Percentiles rank a stretch among this genome's conserved stretches.
These are phyloP conservation scores for Melikaiella ostensackeni DNA, from an alignment of 2,888 invertebrate species.

Conservation along the genomic window DNA sequence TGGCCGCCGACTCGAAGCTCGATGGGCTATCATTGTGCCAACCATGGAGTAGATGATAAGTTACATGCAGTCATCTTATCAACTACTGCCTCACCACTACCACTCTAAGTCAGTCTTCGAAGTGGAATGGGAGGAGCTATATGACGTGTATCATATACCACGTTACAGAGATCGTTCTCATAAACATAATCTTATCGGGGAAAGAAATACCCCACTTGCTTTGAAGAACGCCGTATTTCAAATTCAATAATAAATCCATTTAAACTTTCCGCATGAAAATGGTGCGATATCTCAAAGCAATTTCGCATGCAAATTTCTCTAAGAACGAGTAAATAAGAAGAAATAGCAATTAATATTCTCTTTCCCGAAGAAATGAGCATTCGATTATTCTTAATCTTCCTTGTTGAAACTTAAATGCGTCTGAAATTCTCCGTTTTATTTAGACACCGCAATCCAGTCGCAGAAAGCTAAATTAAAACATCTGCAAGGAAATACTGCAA, in stretches of 20 bases:
- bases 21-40: too few relatives aligned
- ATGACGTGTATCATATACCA: too few relatives aligned
- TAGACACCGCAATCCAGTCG: neutral
- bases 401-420: neutral
- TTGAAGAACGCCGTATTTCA: neutral
- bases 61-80: too few relatives aligned
- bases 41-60: too few relatives aligned
- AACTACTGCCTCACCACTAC: too few relatives aligned
- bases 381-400: neutral
- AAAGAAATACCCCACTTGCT: too few relatives aligned
- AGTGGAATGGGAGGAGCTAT: too few relatives aligned
- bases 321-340: neutral
- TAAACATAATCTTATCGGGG: too few relatives aligned
- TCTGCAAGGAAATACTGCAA: constrained; percentile 16
- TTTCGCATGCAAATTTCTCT: too few relatives aligned
- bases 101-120: too few relatives aligned
- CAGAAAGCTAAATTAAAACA: constrained; percentile 17
- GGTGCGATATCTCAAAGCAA: neutral
- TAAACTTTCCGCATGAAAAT: neutral
- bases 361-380: neutral
- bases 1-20: too few relatives aligned
- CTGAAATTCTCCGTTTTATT: neutral
- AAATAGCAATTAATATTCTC: neutral
- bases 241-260: neutral
- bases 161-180: too few relatives aligned